Evolutionary conservation across 2,113 vertebrate species (phyloP), one percentile per base, ranked within the genome.

Genomic region (Microtus pennsylvanicus): DNA sequence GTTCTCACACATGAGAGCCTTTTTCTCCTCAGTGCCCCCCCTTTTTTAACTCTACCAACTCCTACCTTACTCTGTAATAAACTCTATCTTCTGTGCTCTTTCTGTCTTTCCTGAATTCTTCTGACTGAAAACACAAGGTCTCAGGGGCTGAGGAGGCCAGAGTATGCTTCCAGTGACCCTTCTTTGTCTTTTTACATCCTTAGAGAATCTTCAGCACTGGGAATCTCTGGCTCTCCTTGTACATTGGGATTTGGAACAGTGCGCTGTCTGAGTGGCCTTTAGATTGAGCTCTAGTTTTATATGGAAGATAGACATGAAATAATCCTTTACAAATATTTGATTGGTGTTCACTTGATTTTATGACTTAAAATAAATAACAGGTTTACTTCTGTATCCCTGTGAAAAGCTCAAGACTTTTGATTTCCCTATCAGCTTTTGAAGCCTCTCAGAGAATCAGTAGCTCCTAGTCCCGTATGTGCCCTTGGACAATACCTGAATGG

Each of bases 241-340:
- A 52, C 65, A 55, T 7, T 67, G 8, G 35, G 35, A 19, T 78
- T 38, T 52, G 19, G 24, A 24, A 24, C 3, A 58, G 42, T 86
- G 69, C 47, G n/a, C 55, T 55, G 92, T 2, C 74, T 67, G 55
- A 58, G 7, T 86, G 58, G 2, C 12, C 9, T 1, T 35, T 75
- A 52, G 67, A 89, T 30, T 55, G 35, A 80, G 55, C 50, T 70
- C 28, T 74, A 35, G 33, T 89, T 17, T 96, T 38, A 42, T 0
- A 24, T 38, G 50, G 30, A 89, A 93, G 35, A 50, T 14, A 50
- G 72, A 78, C 7, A 65, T 35, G 42, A 85, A 90, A 85, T 45
- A 69, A 74, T 86, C 1, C 30, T 94, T 89, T 67, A 74, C 28
- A 75, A 85, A 77, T 78, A 72, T 76, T 93, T 94, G 21, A 38